Evolutionary conservation across 1,140 invertebrate species (phyloP).

Genomic region (Bombus affinis): DNA sequence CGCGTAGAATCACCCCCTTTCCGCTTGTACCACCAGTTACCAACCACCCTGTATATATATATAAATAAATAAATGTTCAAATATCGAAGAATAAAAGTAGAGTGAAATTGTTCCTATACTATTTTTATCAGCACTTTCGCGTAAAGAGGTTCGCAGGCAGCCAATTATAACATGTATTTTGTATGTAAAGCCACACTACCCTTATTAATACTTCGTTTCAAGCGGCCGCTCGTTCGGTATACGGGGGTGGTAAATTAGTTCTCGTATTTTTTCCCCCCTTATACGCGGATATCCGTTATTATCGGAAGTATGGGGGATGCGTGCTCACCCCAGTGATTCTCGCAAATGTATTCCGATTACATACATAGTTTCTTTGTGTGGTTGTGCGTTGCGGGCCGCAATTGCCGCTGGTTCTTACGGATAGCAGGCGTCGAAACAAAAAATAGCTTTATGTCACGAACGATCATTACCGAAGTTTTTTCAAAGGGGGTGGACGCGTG

Average conservation of each 20-base stretch:
- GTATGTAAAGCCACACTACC: neutral
- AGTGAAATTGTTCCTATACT: too few relatives aligned
- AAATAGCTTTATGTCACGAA: conserved; percentile 70
- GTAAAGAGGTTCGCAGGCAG: neutral
- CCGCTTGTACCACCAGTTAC: too few relatives aligned
- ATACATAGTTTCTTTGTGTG: conserved; percentile 52
- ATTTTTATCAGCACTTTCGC: too few relatives aligned
- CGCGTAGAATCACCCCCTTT: too few relatives aligned
- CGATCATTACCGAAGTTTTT: conserved; percentile 56
- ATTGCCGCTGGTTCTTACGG: conserved; percentile 31
- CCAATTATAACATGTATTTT: neutral
- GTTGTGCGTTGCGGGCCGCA: conserved; percentile 26
- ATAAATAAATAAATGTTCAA: too few relatives aligned
- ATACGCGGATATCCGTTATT: conserved; percentile 32
- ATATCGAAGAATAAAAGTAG: neutral
- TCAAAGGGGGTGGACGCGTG: conserved; percentile 38
- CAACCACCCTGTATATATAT: too few relatives aligned
- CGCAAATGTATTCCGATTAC: conserved; percentile 57
- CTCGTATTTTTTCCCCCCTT: neutral
- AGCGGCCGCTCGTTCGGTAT: neutral
- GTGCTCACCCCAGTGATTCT: conserved; percentile 29
- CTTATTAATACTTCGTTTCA: conserved; percentile 27
- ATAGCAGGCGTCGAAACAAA: conserved; percentile 61
- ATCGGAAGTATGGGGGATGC: conserved; percentile 30
- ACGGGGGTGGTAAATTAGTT: conserved; percentile 14